A percentile compares a stretch with the other conserved stretches of the same genome.
phyloP scores from a whole-genome alignment of 2,113 vertebrate species.

The Ondatra zibethicus region DNA sequence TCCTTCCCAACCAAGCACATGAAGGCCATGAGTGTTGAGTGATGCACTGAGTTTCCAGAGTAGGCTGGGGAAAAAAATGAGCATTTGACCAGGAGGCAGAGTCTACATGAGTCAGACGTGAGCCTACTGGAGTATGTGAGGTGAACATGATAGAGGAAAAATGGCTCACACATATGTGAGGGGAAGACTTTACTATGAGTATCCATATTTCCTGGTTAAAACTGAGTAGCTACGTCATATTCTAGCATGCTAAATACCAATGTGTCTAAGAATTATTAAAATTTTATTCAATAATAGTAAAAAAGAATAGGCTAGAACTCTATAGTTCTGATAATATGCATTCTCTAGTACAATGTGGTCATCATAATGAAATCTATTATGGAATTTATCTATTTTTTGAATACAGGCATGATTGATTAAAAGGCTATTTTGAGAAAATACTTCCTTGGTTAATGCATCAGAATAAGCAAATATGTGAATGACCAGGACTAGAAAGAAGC shows the following conservation, averaged over 20 bases:
- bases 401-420: not conserved
- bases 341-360: not conserved
- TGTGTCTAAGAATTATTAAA: not conserved
- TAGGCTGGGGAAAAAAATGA: not conserved
- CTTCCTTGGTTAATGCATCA: not conserved
- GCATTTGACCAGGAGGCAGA: not conserved
- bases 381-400: not conserved
- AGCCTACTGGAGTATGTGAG: not conserved
- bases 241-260: not conserved
- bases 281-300: not conserved
- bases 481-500: not conserved
- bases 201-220: slow-evolving; percentile 35
- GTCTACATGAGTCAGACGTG: not conserved
- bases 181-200: not conserved
- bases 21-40: not conserved
- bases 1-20: not conserved
- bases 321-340: not conserved
- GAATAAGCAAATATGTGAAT: not conserved
- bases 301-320: not conserved
- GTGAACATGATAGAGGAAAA: not conserved
- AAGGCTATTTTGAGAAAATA: not conserved
- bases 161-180: not conserved
- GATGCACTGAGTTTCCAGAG: not conserved
- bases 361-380: not conserved
- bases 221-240: not conserved